These are phyloP conservation scores for Calcarius lapponicus DNA, from an alignment of 2,797 vertebrate genomes.

Conservation along the genomic window DNA sequence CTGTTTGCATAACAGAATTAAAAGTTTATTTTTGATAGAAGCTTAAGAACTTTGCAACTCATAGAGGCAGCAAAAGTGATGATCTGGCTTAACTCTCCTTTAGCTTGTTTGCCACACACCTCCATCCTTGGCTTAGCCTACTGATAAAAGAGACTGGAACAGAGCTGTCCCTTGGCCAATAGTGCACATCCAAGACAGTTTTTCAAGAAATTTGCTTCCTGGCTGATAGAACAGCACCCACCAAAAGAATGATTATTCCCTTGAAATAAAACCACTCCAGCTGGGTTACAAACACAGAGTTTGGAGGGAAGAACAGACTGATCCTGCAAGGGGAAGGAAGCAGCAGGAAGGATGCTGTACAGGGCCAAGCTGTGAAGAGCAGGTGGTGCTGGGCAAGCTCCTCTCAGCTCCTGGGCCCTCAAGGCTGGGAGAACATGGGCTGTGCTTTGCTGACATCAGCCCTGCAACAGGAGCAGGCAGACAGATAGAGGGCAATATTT, in stretches of 20 bases:
- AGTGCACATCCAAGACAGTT: neutral
- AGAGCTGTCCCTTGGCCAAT: neutral
- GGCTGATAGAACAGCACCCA: neutral
- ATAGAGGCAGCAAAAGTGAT: neutral
- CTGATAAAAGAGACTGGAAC: neutral
- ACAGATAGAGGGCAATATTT: neutral
- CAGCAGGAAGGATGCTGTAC: neutral
- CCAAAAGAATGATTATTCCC: neutral
- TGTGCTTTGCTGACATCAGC: neutral
- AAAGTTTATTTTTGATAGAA: neutral
- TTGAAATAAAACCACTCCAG: neutral
- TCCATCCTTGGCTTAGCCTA: neutral
- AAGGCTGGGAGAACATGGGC: neutral
- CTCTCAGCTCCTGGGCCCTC: neutral
- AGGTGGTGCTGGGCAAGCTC: neutral
- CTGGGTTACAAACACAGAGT: neutral
- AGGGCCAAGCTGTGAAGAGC: neutral
- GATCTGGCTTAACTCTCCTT: neutral
- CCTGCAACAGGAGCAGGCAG: neutral
- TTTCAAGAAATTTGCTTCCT: neutral
- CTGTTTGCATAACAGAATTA: neutral
- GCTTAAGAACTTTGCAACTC: neutral
- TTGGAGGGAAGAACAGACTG: neutral
- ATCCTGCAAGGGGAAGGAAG: neutral
- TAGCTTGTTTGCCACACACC: neutral